Evolutionary conservation across 2,888 invertebrate genomes (phyloP).

Genomic region (Prenolepis imparis): DNA sequence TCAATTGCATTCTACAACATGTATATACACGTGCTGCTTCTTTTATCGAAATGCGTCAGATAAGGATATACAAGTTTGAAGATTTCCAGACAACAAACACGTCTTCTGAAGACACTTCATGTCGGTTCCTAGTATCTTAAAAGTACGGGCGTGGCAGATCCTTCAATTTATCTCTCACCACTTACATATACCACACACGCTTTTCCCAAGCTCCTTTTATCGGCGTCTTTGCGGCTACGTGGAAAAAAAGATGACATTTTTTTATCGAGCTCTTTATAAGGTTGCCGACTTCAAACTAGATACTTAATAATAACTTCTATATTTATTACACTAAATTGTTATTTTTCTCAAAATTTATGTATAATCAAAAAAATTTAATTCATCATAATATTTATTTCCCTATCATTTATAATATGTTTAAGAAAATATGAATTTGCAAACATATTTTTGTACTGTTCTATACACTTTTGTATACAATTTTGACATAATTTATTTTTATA

Average conservation of each 20-base stretch:
- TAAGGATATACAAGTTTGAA: constrained; percentile 28
- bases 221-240: background rate
- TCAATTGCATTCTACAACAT: background rate
- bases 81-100: constrained; percentile 48
- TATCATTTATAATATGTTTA: background rate
- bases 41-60: constrained; percentile 29
- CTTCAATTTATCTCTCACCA: constrained; percentile 53
- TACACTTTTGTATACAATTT: background rate
- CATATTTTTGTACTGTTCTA: background rate
- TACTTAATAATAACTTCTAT: background rate
- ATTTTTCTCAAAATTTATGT: background rate
- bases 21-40: background rate
- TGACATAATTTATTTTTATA: background rate
- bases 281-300: background rate
- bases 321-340: background rate
- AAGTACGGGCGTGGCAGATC: constrained; percentile 41
- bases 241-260: constrained; percentile 19
- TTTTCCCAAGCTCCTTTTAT: constrained; percentile 26
- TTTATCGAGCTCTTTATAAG: constrained; percentile 10
- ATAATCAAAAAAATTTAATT: background rate
- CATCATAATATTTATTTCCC: background rate
- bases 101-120: constrained; percentile 25
- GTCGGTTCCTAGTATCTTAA: constrained; percentile 48
- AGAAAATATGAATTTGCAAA: background rate
- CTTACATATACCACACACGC: constrained; percentile 38